Conservation (phyloP, 2,113 vertebrate genomes). For the Gallinago paraguaiae region DNA sequence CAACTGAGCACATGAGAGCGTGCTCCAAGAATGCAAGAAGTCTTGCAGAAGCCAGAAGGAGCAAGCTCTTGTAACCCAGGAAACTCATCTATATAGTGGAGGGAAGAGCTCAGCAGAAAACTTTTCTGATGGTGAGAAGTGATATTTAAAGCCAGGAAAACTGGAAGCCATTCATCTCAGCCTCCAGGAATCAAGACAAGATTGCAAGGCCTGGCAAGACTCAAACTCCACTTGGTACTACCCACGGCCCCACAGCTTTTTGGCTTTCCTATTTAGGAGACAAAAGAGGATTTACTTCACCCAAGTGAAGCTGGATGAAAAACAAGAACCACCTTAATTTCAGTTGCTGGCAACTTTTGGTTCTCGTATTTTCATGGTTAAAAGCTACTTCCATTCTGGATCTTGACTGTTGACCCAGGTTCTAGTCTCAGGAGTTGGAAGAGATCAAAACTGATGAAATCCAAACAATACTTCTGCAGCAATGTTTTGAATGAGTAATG, state of each 20-base stretch:
- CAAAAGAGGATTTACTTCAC: not conserved
- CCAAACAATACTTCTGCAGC: not conserved
- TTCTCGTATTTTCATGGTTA: not conserved
- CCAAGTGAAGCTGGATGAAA: not conserved
- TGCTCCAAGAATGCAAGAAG: not conserved
- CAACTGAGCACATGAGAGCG: not conserved
- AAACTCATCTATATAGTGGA: not conserved
- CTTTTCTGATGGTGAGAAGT: not conserved
- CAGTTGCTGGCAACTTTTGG: not conserved
- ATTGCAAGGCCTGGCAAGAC: not conserved
- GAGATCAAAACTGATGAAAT: not conserved
- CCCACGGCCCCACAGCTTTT: not conserved
- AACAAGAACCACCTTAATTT: not conserved
- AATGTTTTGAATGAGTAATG: accelerated
- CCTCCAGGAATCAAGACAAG: not conserved
- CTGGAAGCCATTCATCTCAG: not conserved
- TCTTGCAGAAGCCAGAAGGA: not conserved
- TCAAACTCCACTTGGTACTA: not conserved
- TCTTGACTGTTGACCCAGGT: not conserved
- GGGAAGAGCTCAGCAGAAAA: not conserved
- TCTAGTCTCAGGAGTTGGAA: not conserved
- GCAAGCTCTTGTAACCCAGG: not conserved
- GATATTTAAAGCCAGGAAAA: not conserved
- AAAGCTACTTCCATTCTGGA: not conserved
- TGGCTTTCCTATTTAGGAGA: not conserved